Conservation (phyloP, 2,888 invertebrate species). For the Tortrix viridana region DNA sequence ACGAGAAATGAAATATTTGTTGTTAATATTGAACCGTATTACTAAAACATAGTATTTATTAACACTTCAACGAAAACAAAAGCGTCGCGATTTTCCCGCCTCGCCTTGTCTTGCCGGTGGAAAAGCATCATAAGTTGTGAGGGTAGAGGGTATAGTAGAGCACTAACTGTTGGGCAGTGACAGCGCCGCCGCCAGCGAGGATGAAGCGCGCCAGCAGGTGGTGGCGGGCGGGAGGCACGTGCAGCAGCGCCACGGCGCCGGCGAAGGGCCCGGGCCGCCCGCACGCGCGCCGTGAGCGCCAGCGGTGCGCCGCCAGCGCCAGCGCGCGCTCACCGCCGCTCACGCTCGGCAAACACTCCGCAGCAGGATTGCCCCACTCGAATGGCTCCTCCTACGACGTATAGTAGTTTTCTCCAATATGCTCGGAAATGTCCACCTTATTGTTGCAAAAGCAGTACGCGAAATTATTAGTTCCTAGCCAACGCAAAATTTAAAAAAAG, state of each 20-base stretch:
- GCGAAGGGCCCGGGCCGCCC: constrained; percentile 80
- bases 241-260: constrained; percentile 81
- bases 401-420: background rate
- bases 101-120: too few relatives aligned
- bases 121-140: too few relatives aligned
- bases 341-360: constrained; percentile 79
- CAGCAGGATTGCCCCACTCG: constrained; percentile 93
- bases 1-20: too few relatives aligned
- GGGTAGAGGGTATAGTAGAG: background rate
- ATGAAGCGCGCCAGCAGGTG: constrained; percentile 88
- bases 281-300: constrained; percentile 85
- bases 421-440: too few relatives aligned
- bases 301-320: constrained; percentile 86
- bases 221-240: constrained; percentile 84
- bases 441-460: too few relatives aligned
- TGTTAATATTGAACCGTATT: too few relatives aligned
- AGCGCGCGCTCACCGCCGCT: constrained; percentile 74
- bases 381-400: constrained; percentile 89
- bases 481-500: too few relatives aligned
- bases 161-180: constrained; percentile 85
- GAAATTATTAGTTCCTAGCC: too few relatives aligned
- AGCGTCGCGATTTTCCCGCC: too few relatives aligned
- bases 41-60: too few relatives aligned
- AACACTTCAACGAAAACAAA: too few relatives aligned
- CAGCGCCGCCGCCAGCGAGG: constrained; percentile 89